These are phyloP conservation scores for Lycophotia porphyrea DNA, from an alignment of 2,888 invertebrate species.

Conservation along the genomic window DNA sequence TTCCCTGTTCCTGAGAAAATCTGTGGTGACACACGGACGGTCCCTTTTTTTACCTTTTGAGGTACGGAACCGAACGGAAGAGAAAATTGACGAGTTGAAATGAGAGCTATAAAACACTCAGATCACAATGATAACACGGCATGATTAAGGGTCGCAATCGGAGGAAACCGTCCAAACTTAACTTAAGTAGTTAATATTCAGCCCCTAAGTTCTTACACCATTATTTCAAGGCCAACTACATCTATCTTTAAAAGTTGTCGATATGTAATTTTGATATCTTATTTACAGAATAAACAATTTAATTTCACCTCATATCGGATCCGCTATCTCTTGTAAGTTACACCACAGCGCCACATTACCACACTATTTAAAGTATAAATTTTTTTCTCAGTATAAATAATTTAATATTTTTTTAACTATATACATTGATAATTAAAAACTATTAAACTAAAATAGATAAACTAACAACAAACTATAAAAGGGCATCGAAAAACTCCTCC, in stretches of 20 bases:
- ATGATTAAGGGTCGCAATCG: neutral
- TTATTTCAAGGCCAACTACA: neutral
- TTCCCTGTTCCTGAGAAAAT: too few relatives aligned
- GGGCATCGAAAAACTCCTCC: too few relatives aligned
- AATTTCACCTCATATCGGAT: neutral
- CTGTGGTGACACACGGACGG: too few relatives aligned
- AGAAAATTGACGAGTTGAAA: neutral
- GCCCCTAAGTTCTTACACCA: neutral
- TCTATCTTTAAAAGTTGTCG: neutral
- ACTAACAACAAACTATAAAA: too few relatives aligned
- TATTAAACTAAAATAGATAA: too few relatives aligned
- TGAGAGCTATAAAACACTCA: neutral
- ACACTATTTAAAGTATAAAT: constrained; percentile 14
- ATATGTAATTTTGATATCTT: neutral
- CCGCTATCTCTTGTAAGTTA: neutral
- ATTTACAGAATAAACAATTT: neutral
- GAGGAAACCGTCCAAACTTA: neutral
- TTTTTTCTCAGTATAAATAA: too few relatives aligned
- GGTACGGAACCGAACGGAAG: too few relatives aligned
- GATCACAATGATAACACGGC: neutral
- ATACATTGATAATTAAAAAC: too few relatives aligned
- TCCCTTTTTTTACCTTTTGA: too few relatives aligned
- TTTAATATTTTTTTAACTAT: too few relatives aligned
- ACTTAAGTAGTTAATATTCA: neutral
- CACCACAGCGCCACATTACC: neutral